phyloP scores from a whole-genome alignment of 2,113 vertebrate species.

The Macquaria ambigua region DNA sequence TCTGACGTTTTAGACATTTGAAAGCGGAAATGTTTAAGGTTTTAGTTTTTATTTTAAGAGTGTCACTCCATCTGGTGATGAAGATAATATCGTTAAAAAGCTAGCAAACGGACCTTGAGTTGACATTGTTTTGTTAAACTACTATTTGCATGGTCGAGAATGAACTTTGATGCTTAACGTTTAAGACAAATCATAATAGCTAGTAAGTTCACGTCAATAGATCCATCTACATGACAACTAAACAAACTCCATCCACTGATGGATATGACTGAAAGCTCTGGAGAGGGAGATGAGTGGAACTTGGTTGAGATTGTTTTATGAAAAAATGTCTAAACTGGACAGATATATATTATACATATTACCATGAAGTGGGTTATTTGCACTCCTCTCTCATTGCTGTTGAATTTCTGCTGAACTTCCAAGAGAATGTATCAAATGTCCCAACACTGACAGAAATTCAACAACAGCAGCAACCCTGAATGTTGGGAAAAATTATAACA shows the following conservation, averaged over 20 bases:
- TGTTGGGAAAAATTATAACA: neutral
- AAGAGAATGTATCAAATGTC: neutral
- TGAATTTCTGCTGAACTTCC: neutral
- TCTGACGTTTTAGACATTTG: too few relatives aligned
- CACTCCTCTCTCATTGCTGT: neutral
- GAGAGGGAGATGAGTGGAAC: neutral
- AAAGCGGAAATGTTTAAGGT: too few relatives aligned
- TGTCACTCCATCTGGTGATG: too few relatives aligned
- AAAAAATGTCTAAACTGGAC: neutral
- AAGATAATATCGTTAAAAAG: too few relatives aligned
- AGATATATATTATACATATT: too few relatives aligned
- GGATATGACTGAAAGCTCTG: neutral
- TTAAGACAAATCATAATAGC: too few relatives aligned
- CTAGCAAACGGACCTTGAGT: too few relatives aligned
- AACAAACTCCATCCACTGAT: too few relatives aligned
- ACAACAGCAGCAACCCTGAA: neutral
- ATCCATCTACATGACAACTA: neutral
- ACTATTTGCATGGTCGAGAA: too few relatives aligned
- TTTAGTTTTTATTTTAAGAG: too few relatives aligned
- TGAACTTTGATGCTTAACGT: too few relatives aligned
- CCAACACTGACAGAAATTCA: neutral
- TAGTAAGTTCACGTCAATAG: neutral
- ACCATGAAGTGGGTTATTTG: neutral
- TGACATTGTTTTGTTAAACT: too few relatives aligned
- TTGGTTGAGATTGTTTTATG: neutral